A percentile compares a stretch with the other conserved stretches of the same genome.
Evolutionary conservation across 2,888 invertebrate genomes (phyloP).

Genomic region (Plebejus melissa): DNA sequence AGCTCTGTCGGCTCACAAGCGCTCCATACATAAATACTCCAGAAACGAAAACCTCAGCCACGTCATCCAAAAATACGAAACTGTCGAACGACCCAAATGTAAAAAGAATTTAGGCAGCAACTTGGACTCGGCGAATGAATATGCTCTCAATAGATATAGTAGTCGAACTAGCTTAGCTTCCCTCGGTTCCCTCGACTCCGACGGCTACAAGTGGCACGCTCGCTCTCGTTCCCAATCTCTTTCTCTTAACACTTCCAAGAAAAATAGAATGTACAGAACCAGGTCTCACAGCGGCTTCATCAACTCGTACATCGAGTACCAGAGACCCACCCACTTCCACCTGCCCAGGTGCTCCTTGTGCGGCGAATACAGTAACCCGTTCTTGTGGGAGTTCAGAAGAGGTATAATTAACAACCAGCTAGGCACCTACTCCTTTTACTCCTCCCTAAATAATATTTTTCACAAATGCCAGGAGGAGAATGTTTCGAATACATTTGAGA

Average conservation of each 20-base stretch:
- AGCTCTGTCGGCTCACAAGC: constrained; percentile 49
- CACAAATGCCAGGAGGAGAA: constrained; percentile 48
- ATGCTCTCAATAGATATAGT: constrained; percentile 45
- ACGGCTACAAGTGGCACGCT: constrained; percentile 53
- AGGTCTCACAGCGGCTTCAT: constrained; percentile 66
- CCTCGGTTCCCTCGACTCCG: constrained; percentile 66
- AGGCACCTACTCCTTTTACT: constrained; percentile 42
- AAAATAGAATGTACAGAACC: constrained; percentile 52
- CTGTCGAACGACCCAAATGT: constrained; percentile 55
- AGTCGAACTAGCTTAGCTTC: constrained; percentile 62
- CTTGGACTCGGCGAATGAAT: constrained; percentile 39
- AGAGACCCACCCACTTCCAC: constrained; percentile 65
- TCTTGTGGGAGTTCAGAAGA: constrained; percentile 45
- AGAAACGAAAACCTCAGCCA: constrained; percentile 56
- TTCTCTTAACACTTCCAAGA: constrained; percentile 44
- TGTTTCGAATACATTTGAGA: constrained; percentile 32
- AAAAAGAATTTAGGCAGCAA: constrained; percentile 54
- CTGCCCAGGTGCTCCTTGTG: constrained; percentile 61
- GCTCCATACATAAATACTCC: constrained; percentile 54
- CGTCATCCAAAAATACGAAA: constrained; percentile 52
- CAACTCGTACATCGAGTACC: constrained; percentile 59
- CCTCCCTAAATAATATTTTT: constrained; percentile 57
- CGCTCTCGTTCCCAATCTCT: constrained; percentile 52
- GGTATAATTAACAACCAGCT: constrained; percentile 1
- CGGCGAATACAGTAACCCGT: constrained; percentile 49